phyloP scores from a whole-genome alignment of 1,140 invertebrate species.

The Papilio polytes region DNA sequence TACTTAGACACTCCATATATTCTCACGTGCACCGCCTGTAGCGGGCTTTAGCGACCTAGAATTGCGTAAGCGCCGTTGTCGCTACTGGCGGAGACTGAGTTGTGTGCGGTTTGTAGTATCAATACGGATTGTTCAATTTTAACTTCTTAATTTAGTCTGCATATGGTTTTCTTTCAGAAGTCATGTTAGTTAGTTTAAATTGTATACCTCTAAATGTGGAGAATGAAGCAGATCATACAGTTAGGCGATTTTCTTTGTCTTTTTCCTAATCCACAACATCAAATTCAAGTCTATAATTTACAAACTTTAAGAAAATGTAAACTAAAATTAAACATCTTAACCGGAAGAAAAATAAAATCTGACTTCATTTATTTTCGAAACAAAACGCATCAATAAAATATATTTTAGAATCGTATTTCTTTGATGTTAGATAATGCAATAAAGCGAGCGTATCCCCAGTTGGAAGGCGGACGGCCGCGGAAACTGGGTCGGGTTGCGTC shows the following conservation, averaged over 20 bases:
- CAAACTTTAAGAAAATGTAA: not conserved
- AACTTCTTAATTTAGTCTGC: not conserved
- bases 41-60: slow-evolving; percentile 49
- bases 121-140: not conserved
- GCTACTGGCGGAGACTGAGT: slow-evolving; percentile 39
- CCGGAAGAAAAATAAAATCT: slow-evolving; percentile 1
- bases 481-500: slow-evolving; percentile 73
- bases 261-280: too few species aligned
- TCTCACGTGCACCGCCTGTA: slow-evolving; percentile 59
- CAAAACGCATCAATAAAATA: slow-evolving; percentile 4
- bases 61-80: slow-evolving; percentile 76
- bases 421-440: slow-evolving; percentile 33
- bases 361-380: slow-evolving; percentile 5
- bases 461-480: slow-evolving; percentile 56
- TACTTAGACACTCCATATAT: slow-evolving; percentile 40
- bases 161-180: too few species aligned
- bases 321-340: not conserved
- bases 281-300: not conserved
- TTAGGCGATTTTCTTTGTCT: not conserved
- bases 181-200: too few species aligned
- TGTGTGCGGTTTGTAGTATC: not conserved
- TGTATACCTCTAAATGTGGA: too few species aligned
- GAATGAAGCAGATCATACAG: too few species aligned
- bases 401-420: slow-evolving; percentile 1
- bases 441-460: slow-evolving; percentile 43